Evolutionary conservation across 2,888 invertebrate genomes (phyloP), one percentile per base, ranked within the genome.

Genomic region (Deroplatys truncata): DNA sequence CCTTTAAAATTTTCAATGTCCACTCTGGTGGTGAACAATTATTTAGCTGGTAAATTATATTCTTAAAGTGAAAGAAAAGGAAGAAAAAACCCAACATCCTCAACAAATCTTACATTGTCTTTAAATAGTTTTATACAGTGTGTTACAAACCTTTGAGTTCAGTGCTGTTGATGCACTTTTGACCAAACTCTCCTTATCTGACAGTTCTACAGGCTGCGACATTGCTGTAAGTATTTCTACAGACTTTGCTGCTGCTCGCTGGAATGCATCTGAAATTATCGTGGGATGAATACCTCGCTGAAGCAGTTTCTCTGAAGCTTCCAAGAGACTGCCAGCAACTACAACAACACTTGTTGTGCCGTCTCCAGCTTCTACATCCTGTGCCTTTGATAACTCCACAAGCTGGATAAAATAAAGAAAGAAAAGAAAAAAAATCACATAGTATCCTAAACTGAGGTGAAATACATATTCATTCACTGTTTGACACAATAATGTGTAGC

Each of bases 331-430:
- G 88, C 99, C 99, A 91, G 99, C 99, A 92, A 99, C 96, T 10
- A 99, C 98, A 16, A 99, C 99, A 89, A 99, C 99, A 31, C 99
- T 98, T 16, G 99, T 99, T 31, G 99, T 99, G 90, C 99, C 99
- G 94, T 99, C 99, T 86, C 99, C 99, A 92, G 99, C 99, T 94
- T 99, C 99, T 92, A 99, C 96, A 94, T 99, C 99, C 94, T 99
- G 99, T 28, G 99, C 99, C 92, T 98, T 97, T 1, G 99, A 99
- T 91, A 99, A 94, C 94, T 99, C 99, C 8, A 99, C 99, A 93
- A 99, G 95, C 98, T 98, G 92, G 94, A 83, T 31, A 89, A 8
- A 84, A 28, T 28, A 82, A 88, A 90, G 88, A 82, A 90, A 86
- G 90, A 88, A 35, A 49, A 88, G 90, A 86, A 4, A 31, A 28